Evolutionary conservation across 1,140 invertebrate genomes (phyloP).

Genomic region (Cataglyphis hispanica): DNA sequence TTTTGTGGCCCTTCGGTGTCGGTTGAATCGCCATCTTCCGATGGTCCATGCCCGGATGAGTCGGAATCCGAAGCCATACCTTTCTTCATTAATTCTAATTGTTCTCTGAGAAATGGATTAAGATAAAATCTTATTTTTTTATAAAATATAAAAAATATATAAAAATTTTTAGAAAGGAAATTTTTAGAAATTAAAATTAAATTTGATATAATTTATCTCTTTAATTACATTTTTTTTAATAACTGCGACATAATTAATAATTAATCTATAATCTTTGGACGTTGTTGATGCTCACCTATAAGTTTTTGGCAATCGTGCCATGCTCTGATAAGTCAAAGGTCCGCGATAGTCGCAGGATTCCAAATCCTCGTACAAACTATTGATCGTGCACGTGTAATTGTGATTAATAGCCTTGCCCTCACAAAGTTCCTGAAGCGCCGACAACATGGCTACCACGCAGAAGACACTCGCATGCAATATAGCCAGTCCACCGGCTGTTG

Average conservation of each 20-base stretch:
- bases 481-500: conserved; percentile 88
- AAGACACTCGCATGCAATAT: conserved; percentile 93
- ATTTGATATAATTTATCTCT: neutral
- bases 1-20: conserved; percentile 91
- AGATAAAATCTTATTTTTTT: neutral
- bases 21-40: conserved; percentile 82
- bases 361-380: conserved; percentile 90
- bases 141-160: too few relatives aligned
- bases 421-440: conserved; percentile 93
- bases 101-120: conserved; percentile 80
- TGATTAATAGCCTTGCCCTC: conserved; percentile 90
- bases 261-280: too few relatives aligned
- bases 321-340: conserved; percentile 94
- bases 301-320: conserved; percentile 92
- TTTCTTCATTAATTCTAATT: conserved; percentile 86
- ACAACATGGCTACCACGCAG: conserved; percentile 94
- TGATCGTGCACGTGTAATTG: conserved; percentile 88
- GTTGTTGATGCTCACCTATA: conserved; percentile 87
- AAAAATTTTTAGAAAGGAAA: neutral
- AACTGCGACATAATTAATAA: neutral
- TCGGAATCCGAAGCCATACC: conserved; percentile 87
- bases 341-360: conserved; percentile 94
- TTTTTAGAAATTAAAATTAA: neutral
- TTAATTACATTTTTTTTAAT: neutral
- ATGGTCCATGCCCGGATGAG: conserved; percentile 88